Evolutionary conservation across 2,113 vertebrate species (phyloP).

Genomic region (Syrrhaptes paradoxus): DNA sequence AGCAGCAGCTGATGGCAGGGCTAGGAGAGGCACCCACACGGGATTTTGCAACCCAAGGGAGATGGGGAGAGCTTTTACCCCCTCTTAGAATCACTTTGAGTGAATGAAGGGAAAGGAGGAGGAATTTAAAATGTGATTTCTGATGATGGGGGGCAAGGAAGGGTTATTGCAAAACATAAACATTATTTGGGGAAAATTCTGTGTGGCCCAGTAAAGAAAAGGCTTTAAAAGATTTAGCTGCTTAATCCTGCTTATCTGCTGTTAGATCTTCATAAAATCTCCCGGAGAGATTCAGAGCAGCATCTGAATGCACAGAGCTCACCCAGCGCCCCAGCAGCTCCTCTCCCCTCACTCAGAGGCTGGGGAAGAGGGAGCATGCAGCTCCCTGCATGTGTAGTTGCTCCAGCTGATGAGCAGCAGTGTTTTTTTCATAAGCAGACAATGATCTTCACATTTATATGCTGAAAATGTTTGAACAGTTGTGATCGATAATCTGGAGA

Average conservation of each 20-base stretch:
- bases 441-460: not conserved
- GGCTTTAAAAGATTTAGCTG: slow-evolving; percentile 18
- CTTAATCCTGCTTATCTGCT: slow-evolving; percentile 23
- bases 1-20: not conserved
- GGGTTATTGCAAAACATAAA: not conserved
- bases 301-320: not conserved
- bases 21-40: accelerated
- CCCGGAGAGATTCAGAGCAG: not conserved
- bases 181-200: not conserved
- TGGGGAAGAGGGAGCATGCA: accelerated
- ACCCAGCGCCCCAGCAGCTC: not conserved
- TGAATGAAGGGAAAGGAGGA: not conserved
- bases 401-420: not conserved
- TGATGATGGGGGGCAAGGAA: not conserved
- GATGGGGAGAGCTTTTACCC: not conserved
- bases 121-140: not conserved
- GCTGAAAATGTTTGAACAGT: not conserved
- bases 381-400: not conserved
- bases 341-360: not conserved
- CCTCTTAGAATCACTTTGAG: not conserved
- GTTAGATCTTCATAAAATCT: not conserved
- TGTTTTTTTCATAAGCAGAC: not conserved
- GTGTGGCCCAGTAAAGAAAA: not conserved
- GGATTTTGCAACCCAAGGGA: not conserved
- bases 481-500: not conserved